Evolutionary conservation across 2,888 invertebrate genomes (phyloP).

Genomic region (Spilarctia lutea): DNA sequence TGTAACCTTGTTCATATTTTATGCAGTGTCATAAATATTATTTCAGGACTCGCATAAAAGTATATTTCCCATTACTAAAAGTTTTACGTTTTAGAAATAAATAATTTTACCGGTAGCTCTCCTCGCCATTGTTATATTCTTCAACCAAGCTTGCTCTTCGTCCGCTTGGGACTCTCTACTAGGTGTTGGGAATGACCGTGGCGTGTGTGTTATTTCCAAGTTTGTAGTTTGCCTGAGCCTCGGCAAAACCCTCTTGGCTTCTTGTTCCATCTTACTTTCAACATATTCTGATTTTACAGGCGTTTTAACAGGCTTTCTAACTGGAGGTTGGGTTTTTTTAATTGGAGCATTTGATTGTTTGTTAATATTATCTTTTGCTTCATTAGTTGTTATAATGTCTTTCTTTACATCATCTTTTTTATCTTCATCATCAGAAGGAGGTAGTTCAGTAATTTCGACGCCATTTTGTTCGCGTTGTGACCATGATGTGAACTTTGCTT

Average conservation of each 20-base stretch:
- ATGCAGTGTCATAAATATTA: too few relatives aligned
- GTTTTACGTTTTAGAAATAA: neutral
- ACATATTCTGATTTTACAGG: slow-evolving; percentile 73
- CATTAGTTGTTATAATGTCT: neutral
- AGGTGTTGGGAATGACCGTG: slow-evolving; percentile 93
- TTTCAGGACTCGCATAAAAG: too few relatives aligned
- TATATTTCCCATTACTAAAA: neutral
- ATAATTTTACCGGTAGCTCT: slow-evolving; percentile 81
- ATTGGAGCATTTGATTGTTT: slow-evolving; percentile 2
- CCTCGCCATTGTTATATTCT: slow-evolving; percentile 91
- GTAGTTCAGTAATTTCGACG: slow-evolving; percentile 63
- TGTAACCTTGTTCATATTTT: too few relatives aligned
- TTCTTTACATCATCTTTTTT: slow-evolving; percentile 26
- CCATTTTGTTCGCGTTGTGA: slow-evolving; percentile 43
- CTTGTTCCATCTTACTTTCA: slow-evolving; percentile 71
- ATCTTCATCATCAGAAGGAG: slow-evolving; percentile 54
- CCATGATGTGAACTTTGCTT: slow-evolving; percentile 13
- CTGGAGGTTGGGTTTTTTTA: slow-evolving; percentile 27
- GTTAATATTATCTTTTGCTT: neutral
- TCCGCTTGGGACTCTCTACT: slow-evolving; percentile 90
- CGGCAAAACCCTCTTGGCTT: slow-evolving; percentile 79
- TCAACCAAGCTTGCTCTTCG: slow-evolving; percentile 93
- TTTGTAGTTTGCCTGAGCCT: slow-evolving; percentile 85
- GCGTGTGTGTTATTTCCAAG: slow-evolving; percentile 90
- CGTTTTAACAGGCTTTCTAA: slow-evolving; percentile 49